Evolutionary conservation across 2,113 vertebrate genomes (phyloP).

Genomic region (Tautogolabrus adspersus): DNA sequence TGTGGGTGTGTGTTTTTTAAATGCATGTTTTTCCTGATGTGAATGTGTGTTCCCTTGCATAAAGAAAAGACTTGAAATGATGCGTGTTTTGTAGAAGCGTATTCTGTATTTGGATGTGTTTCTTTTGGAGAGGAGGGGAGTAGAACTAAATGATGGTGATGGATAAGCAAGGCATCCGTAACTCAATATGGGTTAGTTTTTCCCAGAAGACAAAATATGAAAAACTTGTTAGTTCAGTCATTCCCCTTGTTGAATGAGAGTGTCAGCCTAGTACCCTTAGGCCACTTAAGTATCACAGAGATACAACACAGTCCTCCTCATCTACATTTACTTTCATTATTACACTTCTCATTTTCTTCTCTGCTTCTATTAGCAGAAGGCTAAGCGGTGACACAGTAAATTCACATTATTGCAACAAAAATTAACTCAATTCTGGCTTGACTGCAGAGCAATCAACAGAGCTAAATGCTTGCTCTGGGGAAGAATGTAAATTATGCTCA

Average conservation of each 20-base stretch:
- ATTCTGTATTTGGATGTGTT: slow-evolving; percentile 5
- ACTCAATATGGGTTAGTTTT: slow-evolving; percentile 45
- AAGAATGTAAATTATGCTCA: slow-evolving; percentile 53
- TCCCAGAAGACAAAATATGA: slow-evolving; percentile 28
- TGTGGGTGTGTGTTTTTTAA: background rate
- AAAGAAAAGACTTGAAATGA: slow-evolving; percentile 5
- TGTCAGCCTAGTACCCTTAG: slow-evolving; percentile 15
- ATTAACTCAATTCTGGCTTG: slow-evolving; percentile 25
- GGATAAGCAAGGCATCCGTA: slow-evolving; percentile 35
- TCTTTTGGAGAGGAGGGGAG: slow-evolving; percentile 7
- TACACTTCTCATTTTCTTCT: slow-evolving; percentile 23
- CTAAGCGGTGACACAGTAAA: slow-evolving; percentile 9
- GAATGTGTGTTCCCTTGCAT: background rate
- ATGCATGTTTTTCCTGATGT: background rate
- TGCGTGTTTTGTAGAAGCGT: background rate
- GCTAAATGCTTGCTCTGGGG: slow-evolving; percentile 48
- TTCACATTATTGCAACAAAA: slow-evolving; percentile 35
- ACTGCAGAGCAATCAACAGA: slow-evolving; percentile 44
- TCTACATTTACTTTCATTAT: slow-evolving; percentile 23
- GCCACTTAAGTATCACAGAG: slow-evolving; percentile 5
- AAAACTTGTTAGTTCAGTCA: slow-evolving; percentile 45
- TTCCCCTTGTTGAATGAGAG: slow-evolving; percentile 16
- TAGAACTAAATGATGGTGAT: slow-evolving; percentile 51
- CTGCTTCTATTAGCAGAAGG: slow-evolving; percentile 4
- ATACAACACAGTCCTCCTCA: background rate